A percentile compares a stretch with the other conserved stretches of the same genome.
Conservation (phyloP, 2,888 invertebrate species). For the Parnassius smintheus region DNA sequence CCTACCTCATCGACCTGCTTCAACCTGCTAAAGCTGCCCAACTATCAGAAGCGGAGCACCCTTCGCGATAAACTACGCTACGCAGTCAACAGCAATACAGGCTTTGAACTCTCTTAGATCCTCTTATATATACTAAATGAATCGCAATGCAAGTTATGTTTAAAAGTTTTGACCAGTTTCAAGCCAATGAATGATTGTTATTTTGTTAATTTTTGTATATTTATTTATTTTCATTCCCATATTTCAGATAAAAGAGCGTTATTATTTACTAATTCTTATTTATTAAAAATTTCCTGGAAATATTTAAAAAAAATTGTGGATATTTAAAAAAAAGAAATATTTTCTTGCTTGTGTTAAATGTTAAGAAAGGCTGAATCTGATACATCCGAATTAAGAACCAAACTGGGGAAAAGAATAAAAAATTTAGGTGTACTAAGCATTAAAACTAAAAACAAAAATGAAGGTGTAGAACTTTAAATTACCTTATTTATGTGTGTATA, state of each 20-base stretch:
- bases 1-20: slow-evolving; percentile 99
- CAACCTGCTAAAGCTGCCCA: slow-evolving; percentile 98
- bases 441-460: no score
- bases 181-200: not conserved
- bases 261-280: not conserved
- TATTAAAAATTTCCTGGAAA: not conserved
- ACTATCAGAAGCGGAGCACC: slow-evolving; percentile 98
- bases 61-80: slow-evolving; percentile 97
- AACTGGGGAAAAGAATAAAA: slow-evolving; percentile 3
- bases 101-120: slow-evolving; percentile 96
- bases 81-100: slow-evolving; percentile 98
- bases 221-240: not conserved
- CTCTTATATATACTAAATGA: not conserved
- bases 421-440: not conserved
- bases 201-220: not conserved
- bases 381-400: slow-evolving; percentile 12
- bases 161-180: not conserved
- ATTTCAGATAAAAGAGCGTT: no score
- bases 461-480: no score
- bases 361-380: slow-evolving; percentile 13
- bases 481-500: no score
- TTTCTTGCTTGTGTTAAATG: not conserved
- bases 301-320: not conserved
- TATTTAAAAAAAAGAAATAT: not conserved
- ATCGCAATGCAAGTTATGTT: not conserved